phyloP scores from a whole-genome alignment of 2,888 invertebrate genomes.

The Megaustenia siamemsis region DNA sequence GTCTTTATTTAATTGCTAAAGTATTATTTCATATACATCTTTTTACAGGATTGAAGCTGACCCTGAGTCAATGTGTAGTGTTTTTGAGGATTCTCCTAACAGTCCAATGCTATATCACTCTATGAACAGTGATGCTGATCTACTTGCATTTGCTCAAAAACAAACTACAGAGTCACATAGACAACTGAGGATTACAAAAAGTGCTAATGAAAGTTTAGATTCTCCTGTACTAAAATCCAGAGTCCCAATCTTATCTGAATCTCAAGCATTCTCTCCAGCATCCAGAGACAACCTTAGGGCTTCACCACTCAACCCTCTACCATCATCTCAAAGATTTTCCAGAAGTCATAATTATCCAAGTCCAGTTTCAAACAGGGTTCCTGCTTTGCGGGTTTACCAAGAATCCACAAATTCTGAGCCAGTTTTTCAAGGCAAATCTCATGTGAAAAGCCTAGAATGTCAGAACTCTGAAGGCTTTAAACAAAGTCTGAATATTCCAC shows the following conservation, averaged over 20 bases:
- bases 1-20: background rate
- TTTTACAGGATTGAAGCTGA: constrained; percentile 73
- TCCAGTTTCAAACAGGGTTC: constrained; percentile 32
- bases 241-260: constrained; percentile 46
- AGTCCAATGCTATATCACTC: constrained; percentile 71
- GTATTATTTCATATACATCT: background rate
- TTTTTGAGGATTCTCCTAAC: constrained; percentile 72
- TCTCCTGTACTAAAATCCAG: constrained; percentile 49
- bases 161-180: constrained; percentile 55
- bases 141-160: constrained; percentile 54
- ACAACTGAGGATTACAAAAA: constrained; percentile 65
- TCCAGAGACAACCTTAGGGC: constrained; percentile 29
- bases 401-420: constrained; percentile 22
- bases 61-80: constrained; percentile 75
- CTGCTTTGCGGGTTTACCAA: constrained; percentile 19
- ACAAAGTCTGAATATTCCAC: constrained; percentile 72
- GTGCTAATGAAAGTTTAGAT: constrained; percentile 63
- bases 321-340: constrained; percentile 3
- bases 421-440: background rate
- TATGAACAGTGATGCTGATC: constrained; percentile 69
- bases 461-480: constrained; percentile 70
- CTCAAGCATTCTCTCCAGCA: constrained; percentile 38
- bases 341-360: constrained; percentile 22
- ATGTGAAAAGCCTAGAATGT: constrained; percentile 56
- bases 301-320: background rate